These are phyloP conservation scores for Prionace glauca DNA, from an alignment of 2,797 vertebrate genomes.

Conservation along the genomic window DNA sequence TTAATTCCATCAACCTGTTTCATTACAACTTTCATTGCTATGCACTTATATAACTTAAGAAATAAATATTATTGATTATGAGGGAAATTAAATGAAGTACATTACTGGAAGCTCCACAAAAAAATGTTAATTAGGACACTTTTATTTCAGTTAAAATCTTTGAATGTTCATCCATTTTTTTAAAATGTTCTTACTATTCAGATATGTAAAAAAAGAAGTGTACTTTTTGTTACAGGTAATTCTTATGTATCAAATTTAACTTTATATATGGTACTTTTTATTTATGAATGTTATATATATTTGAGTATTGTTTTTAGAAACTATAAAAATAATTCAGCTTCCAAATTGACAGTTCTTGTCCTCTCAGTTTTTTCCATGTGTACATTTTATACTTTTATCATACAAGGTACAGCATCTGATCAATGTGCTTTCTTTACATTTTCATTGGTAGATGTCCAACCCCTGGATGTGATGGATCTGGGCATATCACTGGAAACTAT, in stretches of 20 bases:
- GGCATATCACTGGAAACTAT: slow-evolving; percentile 98
- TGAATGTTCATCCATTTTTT: not conserved
- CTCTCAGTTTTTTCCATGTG: not conserved
- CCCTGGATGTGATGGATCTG: slow-evolving; percentile 96
- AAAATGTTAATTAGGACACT: not conserved
- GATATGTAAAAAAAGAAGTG: not conserved
- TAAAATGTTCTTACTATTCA: not conserved
- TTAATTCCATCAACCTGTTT: not conserved
- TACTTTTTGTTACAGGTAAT: not conserved
- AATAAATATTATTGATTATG: not conserved
- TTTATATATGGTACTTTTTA: not conserved
- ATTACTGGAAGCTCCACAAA: not conserved
- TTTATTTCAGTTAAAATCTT: not conserved
- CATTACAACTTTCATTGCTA: not conserved
- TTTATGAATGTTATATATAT: not conserved
- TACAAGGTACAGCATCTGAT: slow-evolving; percentile 5
- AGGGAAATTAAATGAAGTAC: not conserved
- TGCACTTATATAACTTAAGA: not conserved
- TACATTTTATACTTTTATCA: not conserved
- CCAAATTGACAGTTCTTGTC: not conserved
- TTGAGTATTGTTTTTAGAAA: not conserved
- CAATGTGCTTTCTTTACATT: slow-evolving; percentile 41
- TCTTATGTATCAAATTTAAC: not conserved
- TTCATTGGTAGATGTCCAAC: slow-evolving; percentile 88
- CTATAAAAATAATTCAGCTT: not conserved